Evolutionary conservation across 2,113 vertebrate genomes (phyloP).

Genomic region (Menura novaehollandiae): DNA sequence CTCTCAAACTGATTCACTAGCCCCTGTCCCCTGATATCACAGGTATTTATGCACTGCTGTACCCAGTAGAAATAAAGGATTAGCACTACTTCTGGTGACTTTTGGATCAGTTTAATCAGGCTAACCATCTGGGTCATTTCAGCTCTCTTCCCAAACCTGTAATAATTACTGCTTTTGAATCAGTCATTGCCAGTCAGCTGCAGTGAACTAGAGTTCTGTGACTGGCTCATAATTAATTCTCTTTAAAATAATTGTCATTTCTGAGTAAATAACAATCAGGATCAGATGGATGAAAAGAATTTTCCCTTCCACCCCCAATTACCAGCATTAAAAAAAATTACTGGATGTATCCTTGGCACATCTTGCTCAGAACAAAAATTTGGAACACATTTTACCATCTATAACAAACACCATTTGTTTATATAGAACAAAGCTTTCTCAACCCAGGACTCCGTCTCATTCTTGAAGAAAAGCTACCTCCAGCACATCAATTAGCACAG

Average conservation of each 20-base stretch:
- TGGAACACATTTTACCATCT: neutral
- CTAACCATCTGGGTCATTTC: slow-evolving; percentile 65
- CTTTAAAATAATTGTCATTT: slow-evolving; percentile 1
- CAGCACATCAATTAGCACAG: slow-evolving; percentile 11
- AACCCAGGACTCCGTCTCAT: neutral
- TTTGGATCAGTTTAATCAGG: slow-evolving; percentile 45
- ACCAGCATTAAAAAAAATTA: neutral
- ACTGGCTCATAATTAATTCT: neutral
- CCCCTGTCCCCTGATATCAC: neutral
- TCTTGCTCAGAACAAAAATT: slow-evolving; percentile 24
- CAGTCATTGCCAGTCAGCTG: slow-evolving; percentile 10
- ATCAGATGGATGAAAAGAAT: neutral
- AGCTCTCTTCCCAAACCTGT: slow-evolving; percentile 43
- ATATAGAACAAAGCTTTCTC: neutral
- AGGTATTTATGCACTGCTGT: neutral
- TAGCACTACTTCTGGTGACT: slow-evolving; percentile 16
- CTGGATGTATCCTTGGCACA: neutral
- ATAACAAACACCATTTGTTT: neutral
- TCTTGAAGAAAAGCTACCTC: neutral
- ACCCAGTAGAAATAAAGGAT: neutral
- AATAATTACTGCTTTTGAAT: slow-evolving; percentile 55
- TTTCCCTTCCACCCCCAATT: neutral
- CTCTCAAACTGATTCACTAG: neutral
- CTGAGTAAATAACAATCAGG: neutral
- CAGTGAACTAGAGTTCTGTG: neutral